Percentiles rank a stretch among this genome's conserved stretches.
These are phyloP conservation scores for Monochamus alternatus DNA, from an alignment of 2,888 invertebrate species.

Conservation along the genomic window DNA sequence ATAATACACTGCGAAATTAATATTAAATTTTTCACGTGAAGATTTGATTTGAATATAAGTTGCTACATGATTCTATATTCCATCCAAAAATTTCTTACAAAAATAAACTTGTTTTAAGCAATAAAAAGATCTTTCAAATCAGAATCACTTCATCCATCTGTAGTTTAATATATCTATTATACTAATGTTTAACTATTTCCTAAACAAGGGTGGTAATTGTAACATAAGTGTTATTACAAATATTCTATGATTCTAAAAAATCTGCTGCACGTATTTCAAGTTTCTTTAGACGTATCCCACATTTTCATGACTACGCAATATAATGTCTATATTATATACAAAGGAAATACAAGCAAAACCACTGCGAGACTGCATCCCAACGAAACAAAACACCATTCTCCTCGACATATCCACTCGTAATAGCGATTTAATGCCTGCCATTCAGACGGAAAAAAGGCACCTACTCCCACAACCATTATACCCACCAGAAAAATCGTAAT, in stretches of 20 bases:
- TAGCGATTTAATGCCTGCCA: conserved; percentile 11
- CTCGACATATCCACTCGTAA: neutral
- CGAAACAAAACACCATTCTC: neutral
- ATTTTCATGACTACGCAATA: neutral
- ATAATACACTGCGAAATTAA: too few relatives aligned
- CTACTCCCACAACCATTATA: conserved; percentile 47
- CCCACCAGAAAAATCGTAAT: conserved; percentile 52
- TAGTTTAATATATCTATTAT: too few relatives aligned
- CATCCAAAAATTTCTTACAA: too few relatives aligned
- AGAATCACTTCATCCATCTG: too few relatives aligned
- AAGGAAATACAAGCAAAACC: neutral
- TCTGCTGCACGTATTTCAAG: neutral
- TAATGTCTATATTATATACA: neutral
- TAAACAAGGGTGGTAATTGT: too few relatives aligned
- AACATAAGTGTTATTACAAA: neutral
- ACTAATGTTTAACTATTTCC: too few relatives aligned
- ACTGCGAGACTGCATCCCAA: neutral
- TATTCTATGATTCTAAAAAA: neutral
- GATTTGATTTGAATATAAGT: too few relatives aligned
- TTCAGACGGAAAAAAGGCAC: conserved; percentile 29
- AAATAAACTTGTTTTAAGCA: too few relatives aligned
- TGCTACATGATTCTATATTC: too few relatives aligned
- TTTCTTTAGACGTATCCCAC: neutral
- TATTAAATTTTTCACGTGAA: too few relatives aligned
- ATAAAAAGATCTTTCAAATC: neutral